These are phyloP conservation scores for Antechinus flavipes DNA, from an alignment of 2,113 vertebrate genomes.

Conservation along the genomic window DNA sequence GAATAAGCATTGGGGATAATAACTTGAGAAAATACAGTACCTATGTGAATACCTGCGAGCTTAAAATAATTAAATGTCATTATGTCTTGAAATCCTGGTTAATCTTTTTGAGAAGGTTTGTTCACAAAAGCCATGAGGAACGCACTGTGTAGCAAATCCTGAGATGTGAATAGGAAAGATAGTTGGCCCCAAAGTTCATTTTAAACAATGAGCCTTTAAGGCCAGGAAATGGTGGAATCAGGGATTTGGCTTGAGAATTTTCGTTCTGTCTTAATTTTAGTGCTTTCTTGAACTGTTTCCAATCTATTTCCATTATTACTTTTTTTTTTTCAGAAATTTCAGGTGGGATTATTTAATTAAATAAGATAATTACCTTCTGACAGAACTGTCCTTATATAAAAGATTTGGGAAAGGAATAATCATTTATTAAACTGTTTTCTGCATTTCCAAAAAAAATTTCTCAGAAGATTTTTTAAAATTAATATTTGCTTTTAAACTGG, in stretches of 20 bases:
- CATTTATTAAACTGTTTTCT: neutral
- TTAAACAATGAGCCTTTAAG: neutral
- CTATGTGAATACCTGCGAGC: conserved; percentile 21
- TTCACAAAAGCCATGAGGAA: neutral
- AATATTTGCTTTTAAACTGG: neutral
- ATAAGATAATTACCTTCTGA: neutral
- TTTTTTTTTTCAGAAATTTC: conserved; percentile 12
- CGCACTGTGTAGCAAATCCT: neutral
- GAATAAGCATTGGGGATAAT: fast-evolving
- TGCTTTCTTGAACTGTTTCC: fast-evolving
- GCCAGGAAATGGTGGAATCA: neutral
- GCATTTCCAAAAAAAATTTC: neutral
- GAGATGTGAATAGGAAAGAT: neutral
- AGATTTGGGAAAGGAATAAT: neutral
- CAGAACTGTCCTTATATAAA: conserved; percentile 27
- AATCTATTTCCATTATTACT: neutral
- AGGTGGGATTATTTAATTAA: conserved; percentile 23
- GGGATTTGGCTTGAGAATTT: neutral
- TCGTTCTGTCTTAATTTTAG: neutral
- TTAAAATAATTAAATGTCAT: neutral
- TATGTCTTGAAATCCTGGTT: conserved; percentile 31
- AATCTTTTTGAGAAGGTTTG: conserved; percentile 2
- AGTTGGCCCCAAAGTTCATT: neutral
- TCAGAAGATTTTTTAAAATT: neutral
- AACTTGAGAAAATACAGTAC: neutral